Evolutionary conservation across 2,888 invertebrate genomes (phyloP).

Genomic region (Mystacides longicornis): DNA sequence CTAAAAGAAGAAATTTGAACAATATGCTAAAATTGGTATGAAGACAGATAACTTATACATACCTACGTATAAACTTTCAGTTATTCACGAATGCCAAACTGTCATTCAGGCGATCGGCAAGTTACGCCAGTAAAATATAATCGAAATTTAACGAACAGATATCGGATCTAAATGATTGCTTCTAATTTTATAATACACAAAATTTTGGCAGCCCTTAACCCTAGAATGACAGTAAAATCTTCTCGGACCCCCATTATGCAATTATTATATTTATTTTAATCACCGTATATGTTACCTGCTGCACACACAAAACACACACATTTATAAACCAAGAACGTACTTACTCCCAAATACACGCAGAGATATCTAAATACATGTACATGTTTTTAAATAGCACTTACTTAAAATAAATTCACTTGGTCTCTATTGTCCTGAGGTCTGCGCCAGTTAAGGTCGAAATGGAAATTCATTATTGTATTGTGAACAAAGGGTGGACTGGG

Average conservation of each 20-base stretch:
- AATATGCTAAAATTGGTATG: no score
- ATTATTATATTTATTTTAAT: conserved; percentile 26
- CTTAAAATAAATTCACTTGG: conserved; percentile 15
- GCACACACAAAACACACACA: neutral
- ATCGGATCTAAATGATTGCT: no score
- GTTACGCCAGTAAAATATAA: no score
- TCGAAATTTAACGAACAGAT: no score
- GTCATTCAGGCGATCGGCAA: no score
- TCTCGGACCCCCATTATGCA: conserved; percentile 23
- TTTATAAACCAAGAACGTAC: neutral
- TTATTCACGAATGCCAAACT: no score
- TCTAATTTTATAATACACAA: no score
- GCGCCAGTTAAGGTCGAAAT: conserved; percentile 7
- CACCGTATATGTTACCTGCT: conserved; percentile 24
- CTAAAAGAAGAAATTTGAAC: no score
- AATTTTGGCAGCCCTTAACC: conserved; percentile 15
- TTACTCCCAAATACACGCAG: neutral
- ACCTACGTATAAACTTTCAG: no score
- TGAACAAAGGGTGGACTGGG: conserved; percentile 3
- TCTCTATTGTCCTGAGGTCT: conserved; percentile 16
- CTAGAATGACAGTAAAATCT: neutral
- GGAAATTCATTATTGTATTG: neutral
- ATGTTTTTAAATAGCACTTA: neutral
- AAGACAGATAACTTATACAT: no score
- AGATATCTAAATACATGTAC: neutral